Evolutionary conservation across 2,888 invertebrate genomes (phyloP).

Genomic region (Agrochola litura): DNA sequence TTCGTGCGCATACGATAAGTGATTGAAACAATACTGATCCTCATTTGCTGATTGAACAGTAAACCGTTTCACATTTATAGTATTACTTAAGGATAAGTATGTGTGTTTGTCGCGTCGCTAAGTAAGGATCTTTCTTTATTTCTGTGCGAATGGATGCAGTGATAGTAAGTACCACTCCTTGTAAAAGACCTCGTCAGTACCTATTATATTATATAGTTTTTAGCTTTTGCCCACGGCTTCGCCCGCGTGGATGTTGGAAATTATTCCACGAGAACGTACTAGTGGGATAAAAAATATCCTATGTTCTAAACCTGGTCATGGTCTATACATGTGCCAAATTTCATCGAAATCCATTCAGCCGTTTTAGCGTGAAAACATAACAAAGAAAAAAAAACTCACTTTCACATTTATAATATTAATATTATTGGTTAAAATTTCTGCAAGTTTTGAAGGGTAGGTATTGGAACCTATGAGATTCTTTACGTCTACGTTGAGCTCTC

Average conservation of each 20-base stretch:
- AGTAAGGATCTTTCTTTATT: slow-evolving; percentile 9
- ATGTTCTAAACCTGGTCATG: too few relatives aligned
- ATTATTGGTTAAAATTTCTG: too few relatives aligned
- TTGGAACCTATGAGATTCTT: neutral
- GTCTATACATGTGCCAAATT: too few relatives aligned
- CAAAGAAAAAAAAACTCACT: too few relatives aligned
- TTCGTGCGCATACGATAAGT: slow-evolving; percentile 16
- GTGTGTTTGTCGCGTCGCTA: neutral
- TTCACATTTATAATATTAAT: too few relatives aligned
- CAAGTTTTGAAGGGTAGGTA: neutral
- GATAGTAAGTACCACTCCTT: slow-evolving; percentile 5
- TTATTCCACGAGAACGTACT: too few relatives aligned
- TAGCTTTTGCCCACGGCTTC: neutral
- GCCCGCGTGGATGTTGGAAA: too few relatives aligned
- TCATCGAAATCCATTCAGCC: too few relatives aligned
- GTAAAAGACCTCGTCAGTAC: neutral
- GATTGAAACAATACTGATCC: slow-evolving; percentile 32
- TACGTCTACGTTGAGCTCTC: neutral
- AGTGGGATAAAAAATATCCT: too few relatives aligned
- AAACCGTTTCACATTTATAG: slow-evolving; percentile 11
- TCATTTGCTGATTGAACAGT: slow-evolving; percentile 44
- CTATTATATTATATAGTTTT: neutral
- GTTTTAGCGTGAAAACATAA: too few relatives aligned
- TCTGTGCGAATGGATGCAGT: neutral
- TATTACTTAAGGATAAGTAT: neutral